These are phyloP conservation scores for Cisticola juncidis DNA, from an alignment of 2,113 vertebrate species.

Conservation along the genomic window DNA sequence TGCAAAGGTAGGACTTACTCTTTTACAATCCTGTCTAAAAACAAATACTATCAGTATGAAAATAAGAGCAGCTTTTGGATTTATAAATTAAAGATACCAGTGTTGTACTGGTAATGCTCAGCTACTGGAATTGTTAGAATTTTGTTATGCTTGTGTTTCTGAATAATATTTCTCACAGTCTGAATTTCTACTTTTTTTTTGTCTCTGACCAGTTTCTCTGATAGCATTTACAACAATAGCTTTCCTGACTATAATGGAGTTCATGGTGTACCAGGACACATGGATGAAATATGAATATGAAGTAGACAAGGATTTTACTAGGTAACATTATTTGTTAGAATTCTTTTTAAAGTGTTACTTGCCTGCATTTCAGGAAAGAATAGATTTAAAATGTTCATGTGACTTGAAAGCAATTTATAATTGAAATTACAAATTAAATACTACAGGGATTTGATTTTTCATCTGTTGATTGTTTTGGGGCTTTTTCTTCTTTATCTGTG, in stretches of 20 bases:
- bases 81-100: not conserved
- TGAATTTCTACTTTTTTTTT: not conserved
- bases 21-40: not conserved
- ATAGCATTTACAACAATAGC: conserved; percentile 93
- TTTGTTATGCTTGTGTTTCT: not conserved
- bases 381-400: not conserved
- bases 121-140: not conserved
- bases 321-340: conserved; percentile 73
- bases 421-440: not conserved
- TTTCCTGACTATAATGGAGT: conserved; percentile 90
- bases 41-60: not conserved
- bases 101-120: not conserved
- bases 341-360: not conserved
- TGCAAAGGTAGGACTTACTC: not conserved
- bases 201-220: conserved; percentile 88
- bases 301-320: conserved; percentile 96
- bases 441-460: not conserved
- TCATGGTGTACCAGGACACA: conserved; percentile 93
- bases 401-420: not conserved
- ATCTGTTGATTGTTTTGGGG: not conserved
- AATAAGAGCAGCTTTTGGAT: not conserved
- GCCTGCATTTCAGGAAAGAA: not conserved
- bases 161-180: not conserved
- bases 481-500: not conserved
- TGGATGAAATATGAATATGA: conserved; percentile 99